Base-by-base conservation (phyloP, 2,113 vertebrate genomes). In the Cariama cristata region DNA sequence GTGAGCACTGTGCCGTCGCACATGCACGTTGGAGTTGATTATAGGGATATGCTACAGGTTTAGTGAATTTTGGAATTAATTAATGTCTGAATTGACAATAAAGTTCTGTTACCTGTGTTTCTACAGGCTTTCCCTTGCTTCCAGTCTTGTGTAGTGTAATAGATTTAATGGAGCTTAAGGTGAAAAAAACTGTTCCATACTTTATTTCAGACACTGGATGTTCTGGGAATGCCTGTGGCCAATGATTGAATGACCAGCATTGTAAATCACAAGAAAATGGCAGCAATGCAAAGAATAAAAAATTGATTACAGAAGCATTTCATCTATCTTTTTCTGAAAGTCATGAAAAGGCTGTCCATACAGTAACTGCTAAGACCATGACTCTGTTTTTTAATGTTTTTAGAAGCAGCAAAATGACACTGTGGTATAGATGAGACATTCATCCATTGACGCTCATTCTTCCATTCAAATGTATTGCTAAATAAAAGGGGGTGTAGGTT, bases 1-100 rank as follows among this genome's bases (percentile, higher is more conserved):
- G 30, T 1, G 3, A 82, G 33, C 15, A 8, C 22, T 13, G 3
- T 26, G 19, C 42, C 0, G 0, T 69, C 0, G 0, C 42, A 13
- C 17, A 2, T 40, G 32, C 26, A 68, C 47, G 30, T 9, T 67
- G 32, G n/a, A 86, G 55, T 33, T 38, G 23, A 35, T 88, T 63
- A 24, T 5, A 45, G 27, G 10, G 9, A 5, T 64, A 13, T 4
- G 1, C 40, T 90, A 30, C 28, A 40, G 30, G 18, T 71, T 20
- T 58, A 71, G 32, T 42, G 71, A 53, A 30, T 88, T 90, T 49
- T 73, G 27, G 33, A 83, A 32, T 42, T 15, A 69, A 69, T 53
- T 49, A 27, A 64, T 86, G 56, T 90, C 69, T 60, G 63, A 80
- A 58, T 44, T 76, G 44, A 28, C 62, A 69, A 4, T 38, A 62